Conservation (phyloP, 2,888 invertebrate species). For the Physocephala rufipes region DNA sequence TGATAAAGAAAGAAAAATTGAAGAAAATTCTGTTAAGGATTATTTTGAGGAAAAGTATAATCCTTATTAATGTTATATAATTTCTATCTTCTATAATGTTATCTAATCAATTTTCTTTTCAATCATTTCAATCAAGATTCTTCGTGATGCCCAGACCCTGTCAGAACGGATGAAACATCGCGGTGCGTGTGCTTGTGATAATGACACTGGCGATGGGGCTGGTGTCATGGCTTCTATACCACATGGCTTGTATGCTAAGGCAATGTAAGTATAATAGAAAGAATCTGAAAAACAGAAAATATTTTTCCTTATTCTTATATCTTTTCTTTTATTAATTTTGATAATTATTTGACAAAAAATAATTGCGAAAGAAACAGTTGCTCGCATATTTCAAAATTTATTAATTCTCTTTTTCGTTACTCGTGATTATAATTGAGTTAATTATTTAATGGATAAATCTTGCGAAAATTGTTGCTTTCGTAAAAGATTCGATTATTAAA, state of each 20-base stretch:
- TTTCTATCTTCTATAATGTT: neutral
- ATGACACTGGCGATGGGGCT: slow-evolving; percentile 99
- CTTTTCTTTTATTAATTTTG: slow-evolving; percentile 17
- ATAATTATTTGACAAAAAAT: slow-evolving; percentile 14
- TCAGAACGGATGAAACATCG: slow-evolving; percentile 99
- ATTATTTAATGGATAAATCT: too few relatives aligned
- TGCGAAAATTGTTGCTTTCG: too few relatives aligned
- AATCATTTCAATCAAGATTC: slow-evolving; percentile 72
- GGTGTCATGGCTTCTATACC: slow-evolving; percentile 97
- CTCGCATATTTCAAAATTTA: neutral
- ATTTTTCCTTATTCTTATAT: slow-evolving; percentile 12
- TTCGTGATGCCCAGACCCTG: slow-evolving; percentile 93
- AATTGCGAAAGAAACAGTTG: slow-evolving; percentile 10
- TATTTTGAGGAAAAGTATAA: too few relatives aligned
- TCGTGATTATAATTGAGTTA: neutral
- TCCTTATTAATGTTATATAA: neutral
- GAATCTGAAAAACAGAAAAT: slow-evolving; percentile 9
- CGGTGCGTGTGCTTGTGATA: slow-evolving; percentile 98
- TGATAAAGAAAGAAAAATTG: too few relatives aligned
- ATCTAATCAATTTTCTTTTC: slow-evolving; percentile 37
- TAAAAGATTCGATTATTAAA: too few relatives aligned
- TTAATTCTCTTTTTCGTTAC: neutral
- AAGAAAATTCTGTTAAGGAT: too few relatives aligned
- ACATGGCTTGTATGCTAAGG: slow-evolving; percentile 88
- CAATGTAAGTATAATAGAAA: slow-evolving; percentile 74